Evolutionary conservation across 92 coral and sea anemone species (phyloP), one percentile per base, ranked within the genome.

Genomic region (Palythoa heliodiscus): DNA sequence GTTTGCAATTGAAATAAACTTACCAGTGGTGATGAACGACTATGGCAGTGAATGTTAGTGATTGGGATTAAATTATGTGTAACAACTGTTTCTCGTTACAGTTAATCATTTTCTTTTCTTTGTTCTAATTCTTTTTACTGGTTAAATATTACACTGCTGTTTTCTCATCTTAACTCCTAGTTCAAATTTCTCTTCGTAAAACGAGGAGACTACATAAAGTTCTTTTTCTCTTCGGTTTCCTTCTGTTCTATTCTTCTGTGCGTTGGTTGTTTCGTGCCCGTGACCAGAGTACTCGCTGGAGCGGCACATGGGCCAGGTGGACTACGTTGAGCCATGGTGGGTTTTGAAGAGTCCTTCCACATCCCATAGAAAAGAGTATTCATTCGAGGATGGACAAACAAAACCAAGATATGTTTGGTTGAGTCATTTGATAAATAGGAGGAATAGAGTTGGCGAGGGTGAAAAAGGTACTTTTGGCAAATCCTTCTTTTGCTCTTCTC

Each of bases 231-330:
- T 13, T 47, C 25, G 3, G 52, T 8, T 37, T 52, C 60, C 50
- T 50, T 22, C 79, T 55, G 2, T 75, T 75, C 39, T 75, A 9
- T 75, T 24, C 20, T 52, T 52, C 60, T 73, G 15, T 68, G 4
- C 16, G 22, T n/a, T 72, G 3, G 50, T 23, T 60, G 20, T 67
- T 39, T n/a, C 47, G 53, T 79, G 40, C 3, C 52, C 4, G 17
- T 53, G 55, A 70, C 14, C 84, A 79, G 84, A 79, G 13, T 79
- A 58, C 57, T 79, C 71, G 6, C 14, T 79, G 84, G 84, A 79
- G 84, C 84, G 61, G 40, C 23, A 43, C 10, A 43, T 50, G 52
- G 71, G 73, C 58, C 84, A 37, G 40, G 57, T 61, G 73, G 84
- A 79, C 29, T 73, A 79, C 20, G 40, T 69, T 79, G 84, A 7